A percentile compares a stretch with the other conserved stretches of the same genome.
These are phyloP conservation scores for Caenorhabditis japonica DNA, from an alignment of 2,888 invertebrate genomes.

Conservation along the genomic window DNA sequence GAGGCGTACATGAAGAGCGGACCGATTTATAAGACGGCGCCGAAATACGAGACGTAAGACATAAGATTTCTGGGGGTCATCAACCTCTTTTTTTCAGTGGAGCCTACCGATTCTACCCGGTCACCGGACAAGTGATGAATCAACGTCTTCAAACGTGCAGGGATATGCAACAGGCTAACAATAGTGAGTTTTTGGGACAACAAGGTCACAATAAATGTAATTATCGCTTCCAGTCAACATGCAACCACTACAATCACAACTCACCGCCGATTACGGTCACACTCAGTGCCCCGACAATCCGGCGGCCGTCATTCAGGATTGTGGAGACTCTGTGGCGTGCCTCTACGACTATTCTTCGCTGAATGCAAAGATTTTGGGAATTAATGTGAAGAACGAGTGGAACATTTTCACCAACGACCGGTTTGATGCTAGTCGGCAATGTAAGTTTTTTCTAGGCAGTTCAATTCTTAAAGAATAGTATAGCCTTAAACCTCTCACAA, in stretches of 20 bases:
- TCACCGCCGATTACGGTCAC: conserved; percentile 67
- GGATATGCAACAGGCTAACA: conserved; percentile 64
- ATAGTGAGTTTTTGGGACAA: conserved; percentile 23
- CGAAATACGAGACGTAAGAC: conserved; percentile 69
- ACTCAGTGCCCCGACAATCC: conserved; percentile 75
- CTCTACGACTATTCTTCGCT: conserved; percentile 69
- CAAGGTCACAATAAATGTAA: neutral
- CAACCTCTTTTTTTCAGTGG: conserved; percentile 55
- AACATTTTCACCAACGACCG: conserved; percentile 68
- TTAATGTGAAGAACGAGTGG: conserved; percentile 61
- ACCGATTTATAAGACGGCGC: conserved; percentile 72
- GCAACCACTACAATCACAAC: conserved; percentile 70
- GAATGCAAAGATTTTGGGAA: conserved; percentile 71
- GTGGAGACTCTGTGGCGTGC: conserved; percentile 66
- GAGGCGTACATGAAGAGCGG: conserved; percentile 68
- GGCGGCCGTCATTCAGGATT: conserved; percentile 65
- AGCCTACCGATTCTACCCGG: conserved; percentile 69
- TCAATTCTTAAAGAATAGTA: too few species aligned
- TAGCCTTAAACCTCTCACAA: too few species aligned
- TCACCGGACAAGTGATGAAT: conserved; percentile 70
- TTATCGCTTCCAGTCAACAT: conserved; percentile 65
- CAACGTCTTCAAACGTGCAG: conserved; percentile 71
- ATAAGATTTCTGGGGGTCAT: neutral
- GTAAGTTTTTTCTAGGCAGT: conserved; percentile 47
- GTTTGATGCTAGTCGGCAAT: conserved; percentile 68